Conservation (phyloP, 2,888 invertebrate genomes). For the Aphodius sticticus region DNA sequence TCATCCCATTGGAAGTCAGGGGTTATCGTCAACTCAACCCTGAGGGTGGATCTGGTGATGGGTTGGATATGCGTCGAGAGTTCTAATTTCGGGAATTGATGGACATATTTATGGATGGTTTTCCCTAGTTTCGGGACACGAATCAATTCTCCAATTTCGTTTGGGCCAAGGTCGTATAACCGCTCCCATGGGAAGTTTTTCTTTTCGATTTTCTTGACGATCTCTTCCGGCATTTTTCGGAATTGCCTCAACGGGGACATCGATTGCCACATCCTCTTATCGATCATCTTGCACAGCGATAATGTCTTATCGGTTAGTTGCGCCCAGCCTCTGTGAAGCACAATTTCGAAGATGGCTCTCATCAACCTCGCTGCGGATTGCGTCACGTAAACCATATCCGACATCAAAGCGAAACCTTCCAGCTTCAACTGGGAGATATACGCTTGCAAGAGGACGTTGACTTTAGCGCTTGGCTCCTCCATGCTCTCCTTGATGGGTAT, state of each 20-base stretch:
- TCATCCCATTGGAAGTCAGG: constrained; percentile 99
- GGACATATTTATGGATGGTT: constrained; percentile 94
- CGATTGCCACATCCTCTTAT: constrained; percentile 99
- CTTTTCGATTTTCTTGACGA: constrained; percentile 97
- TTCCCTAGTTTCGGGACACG: constrained; percentile 92
- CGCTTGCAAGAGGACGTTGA: constrained; percentile 94
- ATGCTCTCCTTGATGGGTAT: constrained; percentile 99
- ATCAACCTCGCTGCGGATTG: constrained; percentile 96
- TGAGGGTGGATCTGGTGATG: constrained; percentile 89
- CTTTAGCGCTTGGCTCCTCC: constrained; percentile 97
- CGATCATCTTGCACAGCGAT: constrained; percentile 98
- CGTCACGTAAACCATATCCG: constrained; percentile 99
- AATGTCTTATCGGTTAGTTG: constrained; percentile 96
- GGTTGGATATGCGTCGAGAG: constrained; percentile 97
- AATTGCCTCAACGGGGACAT: constrained; percentile 99
- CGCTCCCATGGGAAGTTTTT: constrained; percentile 95
- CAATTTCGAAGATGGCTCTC: constrained; percentile 97
- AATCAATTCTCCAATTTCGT: constrained; percentile 95
- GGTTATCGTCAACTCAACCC: constrained; percentile 95
- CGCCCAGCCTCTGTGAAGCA: constrained; percentile 91
- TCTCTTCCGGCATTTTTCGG: constrained; percentile 96
- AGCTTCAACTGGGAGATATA: constrained; percentile 98
- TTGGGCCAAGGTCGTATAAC: constrained; percentile 94
- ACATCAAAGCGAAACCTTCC: constrained; percentile 98
- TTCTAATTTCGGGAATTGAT: constrained; percentile 97